Evolutionary conservation across 2,888 invertebrate species (phyloP).

Genomic region (Lysandra coridon): DNA sequence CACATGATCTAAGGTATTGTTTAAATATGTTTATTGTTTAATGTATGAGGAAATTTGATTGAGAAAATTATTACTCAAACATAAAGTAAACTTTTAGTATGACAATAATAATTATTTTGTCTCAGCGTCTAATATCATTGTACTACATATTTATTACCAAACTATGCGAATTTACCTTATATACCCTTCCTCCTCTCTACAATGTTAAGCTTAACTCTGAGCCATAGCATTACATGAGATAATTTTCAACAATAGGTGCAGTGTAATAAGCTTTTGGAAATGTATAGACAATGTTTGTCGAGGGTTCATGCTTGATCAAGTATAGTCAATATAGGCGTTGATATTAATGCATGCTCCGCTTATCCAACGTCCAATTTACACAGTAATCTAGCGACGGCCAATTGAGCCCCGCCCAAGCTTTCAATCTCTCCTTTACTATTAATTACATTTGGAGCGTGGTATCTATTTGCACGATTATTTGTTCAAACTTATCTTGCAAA

Average conservation of each 20-base stretch:
- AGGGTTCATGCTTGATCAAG: conserved; percentile 25
- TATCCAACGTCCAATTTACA: conserved; percentile 35
- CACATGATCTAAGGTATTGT: too few species aligned
- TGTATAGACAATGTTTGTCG: not conserved
- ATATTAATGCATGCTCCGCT: conserved; percentile 36
- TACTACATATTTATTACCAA: too few species aligned
- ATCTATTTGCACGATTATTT: not conserved
- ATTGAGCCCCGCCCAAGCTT: conserved; percentile 27
- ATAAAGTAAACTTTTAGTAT: too few species aligned
- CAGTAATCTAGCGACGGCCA: conserved; percentile 33
- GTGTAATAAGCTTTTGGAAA: not conserved
- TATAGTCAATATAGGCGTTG: conserved; percentile 31
- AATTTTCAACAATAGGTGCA: conserved; percentile 6
- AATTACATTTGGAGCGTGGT: conserved; percentile 18
- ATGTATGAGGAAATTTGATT: too few species aligned
- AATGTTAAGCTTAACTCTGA: not conserved
- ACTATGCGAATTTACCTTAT: too few species aligned
- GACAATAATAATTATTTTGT: too few species aligned
- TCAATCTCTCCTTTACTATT: conserved; percentile 20
- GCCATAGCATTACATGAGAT: not conserved
- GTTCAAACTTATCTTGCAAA: not conserved
- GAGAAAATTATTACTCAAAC: too few species aligned
- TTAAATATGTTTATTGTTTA: too few species aligned
- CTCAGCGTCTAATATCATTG: too few species aligned
- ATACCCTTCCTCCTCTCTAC: not conserved